A percentile compares a stretch with the other conserved stretches of the same genome.
Evolutionary conservation across 2,113 vertebrate genomes (phyloP).

Genomic region (Vimba vimba): DNA sequence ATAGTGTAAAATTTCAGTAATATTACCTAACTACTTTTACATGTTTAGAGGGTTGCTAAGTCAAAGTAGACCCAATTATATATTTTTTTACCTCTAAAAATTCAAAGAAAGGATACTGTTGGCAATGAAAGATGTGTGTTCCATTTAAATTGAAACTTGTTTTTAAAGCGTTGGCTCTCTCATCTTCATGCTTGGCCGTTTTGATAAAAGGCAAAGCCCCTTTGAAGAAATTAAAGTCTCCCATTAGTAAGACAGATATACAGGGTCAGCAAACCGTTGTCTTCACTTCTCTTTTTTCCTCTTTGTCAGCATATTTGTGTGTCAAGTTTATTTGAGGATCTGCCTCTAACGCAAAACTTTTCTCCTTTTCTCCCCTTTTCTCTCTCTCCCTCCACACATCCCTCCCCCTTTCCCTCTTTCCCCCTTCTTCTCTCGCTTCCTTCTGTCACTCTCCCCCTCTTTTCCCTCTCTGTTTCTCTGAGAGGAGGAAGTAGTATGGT

Average conservation of each 20-base stretch:
- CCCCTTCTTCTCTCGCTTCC: slow-evolving; percentile 21
- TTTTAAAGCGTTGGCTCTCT: neutral
- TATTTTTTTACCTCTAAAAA: neutral
- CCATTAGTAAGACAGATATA: slow-evolving; percentile 26
- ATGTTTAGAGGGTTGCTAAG: neutral
- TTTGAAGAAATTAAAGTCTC: slow-evolving; percentile 22
- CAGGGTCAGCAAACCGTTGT: slow-evolving; percentile 66
- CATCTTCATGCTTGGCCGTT: neutral
- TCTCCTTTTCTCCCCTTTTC: slow-evolving; percentile 42
- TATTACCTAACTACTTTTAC: too few relatives aligned
- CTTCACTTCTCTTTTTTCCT: slow-evolving; percentile 70
- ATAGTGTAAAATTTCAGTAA: too few relatives aligned
- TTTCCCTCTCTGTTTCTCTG: slow-evolving; percentile 59
- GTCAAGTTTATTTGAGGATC: slow-evolving; percentile 74
- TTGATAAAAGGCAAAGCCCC: neutral
- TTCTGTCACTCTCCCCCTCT: slow-evolving; percentile 28
- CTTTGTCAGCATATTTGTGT: slow-evolving; percentile 77
- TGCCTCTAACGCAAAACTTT: slow-evolving; percentile 78
- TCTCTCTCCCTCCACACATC: slow-evolving; percentile 54
- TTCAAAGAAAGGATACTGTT: neutral
- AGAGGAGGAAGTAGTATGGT: slow-evolving; percentile 70
- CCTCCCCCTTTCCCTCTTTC: slow-evolving; percentile 41
- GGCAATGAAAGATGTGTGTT: neutral
- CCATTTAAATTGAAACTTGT: neutral
- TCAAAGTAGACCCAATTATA: neutral